Conservation (phyloP, 2,797 vertebrate genomes). For the Pseudopleuronectes americanus region DNA sequence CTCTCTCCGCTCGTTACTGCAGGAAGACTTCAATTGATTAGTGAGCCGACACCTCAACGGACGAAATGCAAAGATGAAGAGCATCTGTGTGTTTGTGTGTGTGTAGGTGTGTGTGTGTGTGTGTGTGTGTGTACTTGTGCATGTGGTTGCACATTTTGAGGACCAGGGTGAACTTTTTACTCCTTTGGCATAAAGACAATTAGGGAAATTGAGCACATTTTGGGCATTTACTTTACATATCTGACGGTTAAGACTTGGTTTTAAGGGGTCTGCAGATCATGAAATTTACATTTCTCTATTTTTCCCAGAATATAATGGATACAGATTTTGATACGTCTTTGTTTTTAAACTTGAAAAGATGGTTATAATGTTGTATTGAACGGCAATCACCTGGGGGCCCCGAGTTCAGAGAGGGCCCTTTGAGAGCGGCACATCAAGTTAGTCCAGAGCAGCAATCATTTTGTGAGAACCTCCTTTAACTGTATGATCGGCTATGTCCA, state of each 20-base stretch:
- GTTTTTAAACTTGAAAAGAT: neutral
- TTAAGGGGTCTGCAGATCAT: neutral
- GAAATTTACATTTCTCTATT: neutral
- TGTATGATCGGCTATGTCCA: too few species aligned
- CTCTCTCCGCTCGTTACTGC: constrained; percentile 67
- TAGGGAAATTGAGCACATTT: neutral
- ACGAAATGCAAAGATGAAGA: constrained; percentile 29
- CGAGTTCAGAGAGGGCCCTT: too few species aligned
- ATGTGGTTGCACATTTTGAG: neutral
- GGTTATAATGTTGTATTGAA: neutral
- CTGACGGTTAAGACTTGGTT: neutral
- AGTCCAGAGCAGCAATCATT: too few species aligned
- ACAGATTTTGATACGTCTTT: neutral
- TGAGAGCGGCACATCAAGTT: too few species aligned
- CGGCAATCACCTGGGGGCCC: too few species aligned
- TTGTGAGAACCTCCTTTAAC: too few species aligned
- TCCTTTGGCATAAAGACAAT: neutral
- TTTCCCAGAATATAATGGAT: neutral
- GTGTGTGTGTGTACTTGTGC: constrained; percentile 6
- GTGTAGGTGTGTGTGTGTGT: constrained; percentile 2
- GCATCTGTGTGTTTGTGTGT: constrained; percentile 13
- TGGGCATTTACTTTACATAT: too few species aligned
- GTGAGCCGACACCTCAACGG: constrained; percentile 64
- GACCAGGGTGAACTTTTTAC: neutral
- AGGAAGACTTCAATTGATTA: constrained; percentile 77